phyloP scores from a whole-genome alignment of 2,888 invertebrate genomes.

The Thalpophila matura region DNA sequence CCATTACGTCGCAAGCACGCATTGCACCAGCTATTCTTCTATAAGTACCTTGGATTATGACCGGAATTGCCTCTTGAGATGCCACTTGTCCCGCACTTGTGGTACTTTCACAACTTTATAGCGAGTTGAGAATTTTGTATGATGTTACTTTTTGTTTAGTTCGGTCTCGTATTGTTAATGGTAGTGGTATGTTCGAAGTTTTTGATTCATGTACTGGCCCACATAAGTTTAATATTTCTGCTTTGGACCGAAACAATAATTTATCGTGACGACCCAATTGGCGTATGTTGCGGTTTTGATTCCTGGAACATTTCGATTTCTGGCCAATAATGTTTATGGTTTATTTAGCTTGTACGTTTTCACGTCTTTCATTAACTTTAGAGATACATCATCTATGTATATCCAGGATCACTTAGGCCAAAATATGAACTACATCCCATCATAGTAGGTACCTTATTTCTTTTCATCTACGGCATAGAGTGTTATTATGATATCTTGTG shows the following conservation, averaged over 20 bases:
- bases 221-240: conserved; percentile 33
- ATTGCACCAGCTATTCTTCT: conserved; percentile 83
- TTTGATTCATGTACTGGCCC: conserved; percentile 42
- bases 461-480: no score
- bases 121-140: conserved; percentile 47
- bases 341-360: background rate
- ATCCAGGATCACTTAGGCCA: no score
- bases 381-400: background rate
- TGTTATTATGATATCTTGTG: no score
- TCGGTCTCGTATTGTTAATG: conserved; percentile 37
- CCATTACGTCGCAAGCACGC: conserved; percentile 88
- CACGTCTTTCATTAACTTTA: background rate
- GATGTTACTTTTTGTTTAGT: conserved; percentile 47
- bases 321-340: conserved; percentile 17
- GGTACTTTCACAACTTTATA: conserved; percentile 64
- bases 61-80: conserved; percentile 80
- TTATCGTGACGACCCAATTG: conserved; percentile 41
- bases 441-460: no score
- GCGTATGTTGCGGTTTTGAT: conserved; percentile 6
- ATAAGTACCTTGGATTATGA: conserved; percentile 83
- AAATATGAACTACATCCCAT: no score
- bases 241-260: conserved; percentile 13
- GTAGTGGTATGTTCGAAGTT: conserved; percentile 30
- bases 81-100: conserved; percentile 68
- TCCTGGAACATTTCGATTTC: conserved; percentile 7